A percentile compares a stretch with the other conserved stretches of the same genome.
phyloP scores from a whole-genome alignment of 2,113 vertebrate species.

The Chaetura pelagica region DNA sequence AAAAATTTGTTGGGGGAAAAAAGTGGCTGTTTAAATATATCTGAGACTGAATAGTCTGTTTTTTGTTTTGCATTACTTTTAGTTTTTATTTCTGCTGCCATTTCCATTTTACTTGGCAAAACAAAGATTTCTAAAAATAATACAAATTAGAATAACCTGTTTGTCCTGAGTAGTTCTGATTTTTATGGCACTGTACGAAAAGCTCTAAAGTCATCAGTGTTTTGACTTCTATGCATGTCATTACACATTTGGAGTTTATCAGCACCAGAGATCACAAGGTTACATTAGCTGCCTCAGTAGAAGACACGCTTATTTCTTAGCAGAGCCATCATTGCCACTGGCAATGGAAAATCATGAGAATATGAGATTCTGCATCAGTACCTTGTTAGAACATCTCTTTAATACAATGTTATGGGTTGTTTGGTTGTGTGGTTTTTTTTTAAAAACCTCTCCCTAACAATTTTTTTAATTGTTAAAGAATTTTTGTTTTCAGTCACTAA shows the following conservation, averaged over 20 bases:
- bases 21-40: neutral
- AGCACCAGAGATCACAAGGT: neutral
- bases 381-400: neutral
- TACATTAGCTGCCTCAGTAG: neutral
- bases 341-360: neutral
- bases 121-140: neutral
- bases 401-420: neutral
- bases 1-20: neutral
- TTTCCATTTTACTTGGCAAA: neutral
- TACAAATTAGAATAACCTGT: neutral
- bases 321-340: neutral
- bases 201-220: neutral
- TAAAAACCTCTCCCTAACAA: neutral
- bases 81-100: neutral
- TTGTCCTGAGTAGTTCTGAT: neutral
- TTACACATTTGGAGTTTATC: neutral
- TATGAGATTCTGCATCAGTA: neutral
- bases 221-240: accelerated
- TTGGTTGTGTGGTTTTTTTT: neutral
- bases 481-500: neutral
- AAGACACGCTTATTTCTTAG: neutral
- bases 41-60: neutral
- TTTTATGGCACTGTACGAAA: neutral
- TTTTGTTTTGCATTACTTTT: neutral
- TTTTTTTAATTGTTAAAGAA: neutral